Evolutionary conservation across 2,797 vertebrate species (phyloP).

Genomic region (Synanceia verrucosa): DNA sequence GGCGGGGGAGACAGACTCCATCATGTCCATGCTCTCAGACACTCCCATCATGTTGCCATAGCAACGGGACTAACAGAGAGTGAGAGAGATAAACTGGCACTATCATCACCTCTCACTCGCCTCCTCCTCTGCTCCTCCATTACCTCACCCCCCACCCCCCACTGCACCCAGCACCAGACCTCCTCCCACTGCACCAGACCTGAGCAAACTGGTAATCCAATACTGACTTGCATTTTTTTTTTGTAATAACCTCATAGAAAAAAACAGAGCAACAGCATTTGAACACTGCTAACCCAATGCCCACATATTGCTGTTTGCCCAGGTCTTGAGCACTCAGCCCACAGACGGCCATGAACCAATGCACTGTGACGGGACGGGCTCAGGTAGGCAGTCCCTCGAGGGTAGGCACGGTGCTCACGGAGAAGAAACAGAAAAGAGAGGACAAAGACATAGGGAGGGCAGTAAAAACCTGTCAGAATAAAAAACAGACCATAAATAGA

Average conservation of each 20-base stretch:
- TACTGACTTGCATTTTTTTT: constrained; percentile 13
- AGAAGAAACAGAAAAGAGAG: background rate
- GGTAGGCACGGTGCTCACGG: background rate
- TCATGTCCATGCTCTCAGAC: constrained; percentile 88
- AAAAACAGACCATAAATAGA: constrained; percentile 40
- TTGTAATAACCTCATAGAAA: constrained; percentile 12
- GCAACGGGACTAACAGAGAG: constrained; percentile 21
- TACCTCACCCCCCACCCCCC: constrained; percentile 18
- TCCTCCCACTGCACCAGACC: constrained; percentile 13
- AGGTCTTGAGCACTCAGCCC: constrained; percentile 16
- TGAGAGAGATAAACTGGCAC: background rate
- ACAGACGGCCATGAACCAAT: constrained; percentile 46
- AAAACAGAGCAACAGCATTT: constrained; percentile 33
- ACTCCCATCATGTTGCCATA: constrained; percentile 85
- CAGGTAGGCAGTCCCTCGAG: constrained; percentile 34
- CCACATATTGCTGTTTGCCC: constrained; percentile 20
- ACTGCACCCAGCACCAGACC: constrained; percentile 25
- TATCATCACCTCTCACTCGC: constrained; percentile 11
- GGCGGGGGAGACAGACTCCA: constrained; percentile 82
- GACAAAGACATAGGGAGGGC: background rate
- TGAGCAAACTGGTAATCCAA: constrained; percentile 32
- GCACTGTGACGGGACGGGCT: constrained; percentile 63
- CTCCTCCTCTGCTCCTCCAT: background rate
- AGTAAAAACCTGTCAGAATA: background rate
- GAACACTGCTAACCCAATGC: constrained; percentile 27